Conservation (phyloP, 1,140 invertebrate species). For the Bombus waltoni region DNA sequence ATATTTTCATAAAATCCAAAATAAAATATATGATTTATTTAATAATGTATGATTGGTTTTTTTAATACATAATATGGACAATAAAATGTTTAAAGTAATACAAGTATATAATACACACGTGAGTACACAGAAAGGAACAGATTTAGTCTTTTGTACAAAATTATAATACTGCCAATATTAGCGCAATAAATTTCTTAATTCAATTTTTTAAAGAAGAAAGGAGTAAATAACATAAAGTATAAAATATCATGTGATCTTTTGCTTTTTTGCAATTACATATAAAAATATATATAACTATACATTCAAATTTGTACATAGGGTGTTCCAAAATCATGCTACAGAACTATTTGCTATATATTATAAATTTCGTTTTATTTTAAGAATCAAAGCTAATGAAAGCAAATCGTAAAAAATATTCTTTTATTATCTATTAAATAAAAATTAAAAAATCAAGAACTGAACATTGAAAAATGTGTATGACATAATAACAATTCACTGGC, state of each 20-base stretch:
- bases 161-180: conserved; percentile 36
- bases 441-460: neutral
- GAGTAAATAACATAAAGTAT: neutral
- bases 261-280: neutral
- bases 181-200: conserved; percentile 8
- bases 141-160: neutral
- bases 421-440: neutral
- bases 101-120: neutral
- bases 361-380: neutral
- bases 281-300: conserved; percentile 21
- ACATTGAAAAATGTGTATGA: neutral
- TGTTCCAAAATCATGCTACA: neutral
- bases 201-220: neutral
- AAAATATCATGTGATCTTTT: neutral
- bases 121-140: neutral
- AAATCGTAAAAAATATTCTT: neutral
- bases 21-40: neutral
- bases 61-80: conserved; percentile 3
- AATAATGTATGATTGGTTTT: neutral
- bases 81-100: conserved; percentile 16
- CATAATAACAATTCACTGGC: neutral
- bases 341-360: neutral
- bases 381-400: neutral
- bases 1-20: neutral
- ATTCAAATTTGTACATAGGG: conserved; percentile 3